A percentile compares a stretch with the other conserved stretches of the same genome.
Conservation (phyloP, 2,113 vertebrate genomes). For the Gasterosteus nipponicus region DNA sequence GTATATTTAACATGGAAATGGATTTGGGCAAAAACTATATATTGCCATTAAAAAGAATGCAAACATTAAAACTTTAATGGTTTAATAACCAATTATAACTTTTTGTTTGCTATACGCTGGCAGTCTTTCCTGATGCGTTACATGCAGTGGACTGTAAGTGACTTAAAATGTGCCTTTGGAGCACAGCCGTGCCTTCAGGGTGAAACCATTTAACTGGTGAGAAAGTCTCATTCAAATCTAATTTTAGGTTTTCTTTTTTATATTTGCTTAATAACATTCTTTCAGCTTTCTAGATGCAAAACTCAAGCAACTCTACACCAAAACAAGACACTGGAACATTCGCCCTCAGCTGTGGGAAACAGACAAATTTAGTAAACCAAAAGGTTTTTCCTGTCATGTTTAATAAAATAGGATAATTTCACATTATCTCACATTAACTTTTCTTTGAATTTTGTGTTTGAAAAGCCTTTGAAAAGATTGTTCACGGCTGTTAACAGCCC, state of each 20-base stretch:
- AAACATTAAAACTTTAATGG: background rate
- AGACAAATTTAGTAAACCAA: background rate
- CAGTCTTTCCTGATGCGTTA: constrained; percentile 50
- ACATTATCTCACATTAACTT: constrained; percentile 14
- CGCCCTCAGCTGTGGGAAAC: background rate
- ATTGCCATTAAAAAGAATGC: constrained; percentile 22
- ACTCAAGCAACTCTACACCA: background rate
- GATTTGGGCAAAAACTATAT: background rate
- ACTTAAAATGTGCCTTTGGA: constrained; percentile 28
- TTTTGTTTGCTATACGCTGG: constrained; percentile 35
- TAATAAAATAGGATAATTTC: constrained; percentile 10
- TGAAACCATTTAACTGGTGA: constrained; percentile 1
- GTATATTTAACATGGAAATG: constrained; percentile 16
- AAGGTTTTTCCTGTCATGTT: constrained; percentile 5
- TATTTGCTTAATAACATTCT: background rate
- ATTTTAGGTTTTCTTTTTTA: constrained; percentile 8
- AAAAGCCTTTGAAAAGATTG: background rate
- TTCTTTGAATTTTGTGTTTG: constrained; percentile 15
- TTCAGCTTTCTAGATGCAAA: background rate
- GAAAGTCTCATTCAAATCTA: background rate
- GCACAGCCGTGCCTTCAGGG: constrained; percentile 4
- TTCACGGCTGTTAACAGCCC: background rate
- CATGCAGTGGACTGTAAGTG: constrained; percentile 19
- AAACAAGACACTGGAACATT: background rate
- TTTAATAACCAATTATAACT: constrained; percentile 30